Evolutionary conservation across 1,140 invertebrate species (phyloP), one percentile per base, ranked within the genome.

Genomic region (Dendroctonus valens): DNA sequence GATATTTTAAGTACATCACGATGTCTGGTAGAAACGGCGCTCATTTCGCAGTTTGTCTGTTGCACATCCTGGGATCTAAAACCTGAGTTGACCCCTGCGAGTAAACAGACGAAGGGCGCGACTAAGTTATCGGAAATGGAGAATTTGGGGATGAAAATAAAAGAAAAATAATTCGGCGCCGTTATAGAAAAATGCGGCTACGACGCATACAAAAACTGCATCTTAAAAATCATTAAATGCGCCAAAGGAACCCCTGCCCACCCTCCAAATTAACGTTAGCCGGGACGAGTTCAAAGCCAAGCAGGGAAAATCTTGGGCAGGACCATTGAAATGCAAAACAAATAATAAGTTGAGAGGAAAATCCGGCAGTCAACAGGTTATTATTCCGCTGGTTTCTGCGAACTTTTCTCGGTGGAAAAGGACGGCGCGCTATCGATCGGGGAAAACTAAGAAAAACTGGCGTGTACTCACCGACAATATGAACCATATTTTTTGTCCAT

Each of bases 401-500:
- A 58, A 50, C 9, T 63, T 59, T 59, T 53, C 54, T 37, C 55
- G 54, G 66, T 41, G 38, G 14, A 26, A 26, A n/a, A 5, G 42
- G 57, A 46, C 57, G 42, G 44, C 15, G 44, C 52, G 62, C 6
- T 67, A 67, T 67, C 61, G 69, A 67, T 67, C 64, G 39, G 15
- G 8, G 41, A 52, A 51, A 63, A 57, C 26, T n/a, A 62, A 68
- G 12, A 51, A 60, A 59, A 59, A 64, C 26, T 26, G 26, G 26
- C 26, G 26, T 26, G 55, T 62, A 91, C 92, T 91, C 79, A 95
- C 92, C 92, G 75, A 93, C 87, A 81, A 92, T 88, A 79, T 91
- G 88, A 76, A 93, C 90, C 87, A 94, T 91, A 84, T 93, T 93
- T 83, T 92, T 95, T 82, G 90, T 91, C 91, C 91, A 94, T 84